Percentiles rank a stretch among this genome's conserved stretches.
These are phyloP conservation scores for Turdus rufiventris DNA, from an alignment of 2,113 vertebrate species.

Conservation along the genomic window DNA sequence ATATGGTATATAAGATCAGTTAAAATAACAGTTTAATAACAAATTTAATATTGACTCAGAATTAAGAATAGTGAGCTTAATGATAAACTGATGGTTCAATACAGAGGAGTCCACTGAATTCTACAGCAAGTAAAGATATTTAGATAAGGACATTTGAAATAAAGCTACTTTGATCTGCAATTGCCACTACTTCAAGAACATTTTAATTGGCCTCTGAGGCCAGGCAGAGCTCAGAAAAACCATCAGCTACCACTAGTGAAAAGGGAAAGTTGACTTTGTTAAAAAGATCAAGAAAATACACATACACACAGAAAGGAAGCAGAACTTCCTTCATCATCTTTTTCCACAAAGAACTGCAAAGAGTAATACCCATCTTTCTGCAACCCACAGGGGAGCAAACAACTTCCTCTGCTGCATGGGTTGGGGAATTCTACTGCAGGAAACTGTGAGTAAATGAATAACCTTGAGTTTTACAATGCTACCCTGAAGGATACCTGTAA, in stretches of 20 bases:
- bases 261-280: neutral
- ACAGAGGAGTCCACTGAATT: neutral
- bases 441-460: neutral
- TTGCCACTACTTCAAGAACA: neutral
- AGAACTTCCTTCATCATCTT: neutral
- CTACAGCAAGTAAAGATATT: neutral
- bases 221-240: neutral
- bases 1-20: neutral
- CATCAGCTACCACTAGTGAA: neutral
- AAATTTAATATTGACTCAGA: neutral
- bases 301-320: neutral
- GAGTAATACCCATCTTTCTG: neutral
- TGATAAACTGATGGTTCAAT: neutral
- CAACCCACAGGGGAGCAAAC: neutral
- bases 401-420: neutral
- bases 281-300: constrained; percentile 1
- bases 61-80: neutral
- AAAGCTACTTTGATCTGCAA: neutral
- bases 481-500: neutral
- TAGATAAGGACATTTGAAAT: neutral
- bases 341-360: neutral
- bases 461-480: constrained; percentile 6
- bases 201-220: neutral
- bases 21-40: neutral
- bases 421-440: neutral